Evolutionary conservation across 1,140 invertebrate species (phyloP), one percentile per base, ranked within the genome.

Genomic region (Leucophenga varia): DNA sequence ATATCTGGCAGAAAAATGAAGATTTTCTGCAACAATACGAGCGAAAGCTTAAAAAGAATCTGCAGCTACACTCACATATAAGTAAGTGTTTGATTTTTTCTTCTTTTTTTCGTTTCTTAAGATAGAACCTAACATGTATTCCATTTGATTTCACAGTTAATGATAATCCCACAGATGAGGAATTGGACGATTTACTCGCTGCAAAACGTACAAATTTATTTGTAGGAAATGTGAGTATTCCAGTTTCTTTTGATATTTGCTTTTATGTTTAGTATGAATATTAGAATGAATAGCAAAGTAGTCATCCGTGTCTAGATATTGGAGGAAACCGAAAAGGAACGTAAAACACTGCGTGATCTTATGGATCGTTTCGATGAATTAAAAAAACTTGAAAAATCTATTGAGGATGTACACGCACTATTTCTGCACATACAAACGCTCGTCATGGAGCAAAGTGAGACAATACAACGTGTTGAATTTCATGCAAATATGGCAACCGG

Each of bases 201-300:
- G 73, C 69, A 42, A 75, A 75, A 38, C 61, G 61, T 22, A 74
- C 72, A 8, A 73, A 69, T 34, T 54, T 75, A 20, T 75, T 75
- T 59, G 70, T 74, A 21, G 72, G 65, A 14, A 75, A 75, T 70
- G 72, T 75, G 37, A 67, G 67, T 52, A 9, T 30, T 8, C 25
- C 12, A 7, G 25, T n/a, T n/a, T n/a, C n/a, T n/a, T n/a, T n/a
- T n/a, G n/a, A n/a, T n/a, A n/a, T n/a, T n/a, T n/a, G n/a, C n/a
- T n/a, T n/a, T n/a, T n/a, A n/a, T n/a, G n/a, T n/a, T n/a, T n/a
- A n/a, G n/a, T n/a, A n/a, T n/a, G n/a, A n/a, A n/a, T n/a, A n/a
- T n/a, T n/a, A n/a, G n/a, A n/a, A n/a, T n/a, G n/a, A n/a, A n/a
- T n/a, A n/a, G n/a, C n/a, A n/a, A n/a, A n/a, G n/a, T n/a, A n/a